Percentiles rank a stretch among this genome's conserved stretches.
Conservation (phyloP, 2,888 invertebrate species). For the Apodemia mormo region DNA sequence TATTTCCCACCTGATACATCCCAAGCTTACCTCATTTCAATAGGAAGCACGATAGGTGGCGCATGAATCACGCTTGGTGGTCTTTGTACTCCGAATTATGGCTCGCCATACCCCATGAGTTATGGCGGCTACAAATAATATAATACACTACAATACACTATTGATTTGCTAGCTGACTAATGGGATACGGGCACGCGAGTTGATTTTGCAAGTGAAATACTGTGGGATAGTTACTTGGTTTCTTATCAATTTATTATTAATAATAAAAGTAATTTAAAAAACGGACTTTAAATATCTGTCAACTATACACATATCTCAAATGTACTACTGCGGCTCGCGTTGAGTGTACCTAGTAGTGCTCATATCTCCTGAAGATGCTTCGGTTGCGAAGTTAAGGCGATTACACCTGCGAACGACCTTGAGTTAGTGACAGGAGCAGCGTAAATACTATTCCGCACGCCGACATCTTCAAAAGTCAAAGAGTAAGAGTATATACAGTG, state of each 20-base stretch:
- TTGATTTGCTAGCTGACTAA: constrained; percentile 60
- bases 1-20: background rate
- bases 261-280: too few species aligned
- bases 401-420: too few species aligned
- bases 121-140: constrained; percentile 57
- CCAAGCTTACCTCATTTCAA: constrained; percentile 46
- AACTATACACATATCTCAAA: too few species aligned
- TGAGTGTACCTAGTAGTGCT: too few species aligned
- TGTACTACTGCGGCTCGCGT: too few species aligned
- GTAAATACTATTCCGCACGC: too few species aligned
- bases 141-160: constrained; percentile 54
- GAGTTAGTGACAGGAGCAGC: too few species aligned
- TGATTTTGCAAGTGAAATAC: constrained; percentile 35
- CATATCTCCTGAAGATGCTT: too few species aligned
- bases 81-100: constrained; percentile 61
- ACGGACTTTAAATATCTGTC: too few species aligned
- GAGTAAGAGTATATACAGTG: too few species aligned
- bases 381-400: too few species aligned
- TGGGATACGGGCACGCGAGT: constrained; percentile 48
- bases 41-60: constrained; percentile 48
- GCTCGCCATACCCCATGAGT: constrained; percentile 47
- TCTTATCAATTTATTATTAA: background rate
- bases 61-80: constrained; percentile 65
- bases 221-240: background rate
- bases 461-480: too few species aligned